These are phyloP conservation scores for Pterois miles DNA, from an alignment of 2,797 vertebrate species.

Conservation along the genomic window DNA sequence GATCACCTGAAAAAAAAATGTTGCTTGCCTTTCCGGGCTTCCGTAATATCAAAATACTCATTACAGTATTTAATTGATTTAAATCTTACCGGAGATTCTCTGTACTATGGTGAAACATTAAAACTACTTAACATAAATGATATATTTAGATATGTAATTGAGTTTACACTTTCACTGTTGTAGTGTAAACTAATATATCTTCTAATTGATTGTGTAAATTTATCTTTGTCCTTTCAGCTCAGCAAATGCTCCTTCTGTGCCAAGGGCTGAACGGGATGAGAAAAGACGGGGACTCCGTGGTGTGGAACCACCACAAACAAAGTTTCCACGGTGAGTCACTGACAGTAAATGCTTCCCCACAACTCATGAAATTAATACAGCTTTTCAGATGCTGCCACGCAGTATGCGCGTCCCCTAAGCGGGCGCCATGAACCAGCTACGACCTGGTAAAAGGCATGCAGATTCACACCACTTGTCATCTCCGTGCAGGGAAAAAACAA, in stretches of 20 bases:
- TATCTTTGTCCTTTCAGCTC: constrained; percentile 60
- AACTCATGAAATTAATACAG: constrained; percentile 39
- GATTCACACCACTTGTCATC: constrained; percentile 19
- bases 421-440: background rate
- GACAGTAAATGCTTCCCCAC: constrained; percentile 43
- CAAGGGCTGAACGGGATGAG: constrained; percentile 66
- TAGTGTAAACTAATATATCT: background rate
- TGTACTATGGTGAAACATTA: background rate
- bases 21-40: no score
- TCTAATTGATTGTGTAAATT: background rate
- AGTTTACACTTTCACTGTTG: background rate
- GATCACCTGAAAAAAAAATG: no score
- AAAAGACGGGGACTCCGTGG: constrained; percentile 66
- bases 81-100: background rate
- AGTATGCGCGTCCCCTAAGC: background rate
- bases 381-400: constrained; percentile 21
- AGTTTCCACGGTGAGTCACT: constrained; percentile 79
- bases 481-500: constrained; percentile 2
- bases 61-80: constrained; percentile 3
- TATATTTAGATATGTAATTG: background rate
- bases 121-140: background rate
- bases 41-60: background rate
- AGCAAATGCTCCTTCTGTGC: constrained; percentile 79
- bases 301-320: constrained; percentile 78
- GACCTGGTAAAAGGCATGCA: background rate